Percentiles rank a stretch among this genome's conserved stretches.
Evolutionary conservation across 2,797 vertebrate genomes (phyloP).

Genomic region (Chelmon rostratus): DNA sequence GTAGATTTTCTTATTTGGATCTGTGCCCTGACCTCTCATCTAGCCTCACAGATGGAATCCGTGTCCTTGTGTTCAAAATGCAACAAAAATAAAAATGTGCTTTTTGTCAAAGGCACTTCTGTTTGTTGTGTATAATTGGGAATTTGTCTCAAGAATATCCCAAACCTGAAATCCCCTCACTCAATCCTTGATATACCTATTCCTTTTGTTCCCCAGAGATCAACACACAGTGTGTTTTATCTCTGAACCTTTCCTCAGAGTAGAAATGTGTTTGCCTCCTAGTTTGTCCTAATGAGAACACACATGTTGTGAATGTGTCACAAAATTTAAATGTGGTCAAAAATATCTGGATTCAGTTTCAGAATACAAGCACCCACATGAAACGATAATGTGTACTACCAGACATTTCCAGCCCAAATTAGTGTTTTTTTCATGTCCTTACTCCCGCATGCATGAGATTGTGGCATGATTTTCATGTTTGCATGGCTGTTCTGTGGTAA

Average conservation of each 20-base stretch:
- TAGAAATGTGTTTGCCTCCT: conserved; percentile 11
- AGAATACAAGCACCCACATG: not conserved
- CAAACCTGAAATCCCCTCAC: conserved; percentile 45
- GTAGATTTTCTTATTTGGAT: conserved; percentile 44
- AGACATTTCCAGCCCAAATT: conserved; percentile 11
- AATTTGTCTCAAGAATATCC: conserved; percentile 52
- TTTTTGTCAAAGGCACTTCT: conserved; percentile 76
- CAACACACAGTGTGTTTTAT: conserved; percentile 11
- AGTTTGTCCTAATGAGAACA: conserved; percentile 15
- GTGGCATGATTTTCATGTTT: conserved; percentile 78
- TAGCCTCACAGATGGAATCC: conserved; percentile 62
- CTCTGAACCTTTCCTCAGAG: not conserved
- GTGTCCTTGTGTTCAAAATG: conserved; percentile 81
- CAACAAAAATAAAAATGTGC: conserved; percentile 77
- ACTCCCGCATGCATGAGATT: conserved; percentile 75
- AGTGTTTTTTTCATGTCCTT: conserved; percentile 42
- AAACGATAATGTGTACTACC: not conserved
- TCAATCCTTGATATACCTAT: conserved; percentile 22
- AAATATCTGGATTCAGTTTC: not conserved
- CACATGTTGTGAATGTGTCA: not conserved
- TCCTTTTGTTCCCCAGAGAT: conserved; percentile 8
- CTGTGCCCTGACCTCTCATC: conserved; percentile 62
- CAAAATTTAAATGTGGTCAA: not conserved
- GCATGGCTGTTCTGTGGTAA: conserved; percentile 72
- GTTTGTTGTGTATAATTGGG: conserved; percentile 74